Evolutionary conservation across 2,113 vertebrate genomes (phyloP).

Genomic region (Stomatorhinus ivindoensis): DNA sequence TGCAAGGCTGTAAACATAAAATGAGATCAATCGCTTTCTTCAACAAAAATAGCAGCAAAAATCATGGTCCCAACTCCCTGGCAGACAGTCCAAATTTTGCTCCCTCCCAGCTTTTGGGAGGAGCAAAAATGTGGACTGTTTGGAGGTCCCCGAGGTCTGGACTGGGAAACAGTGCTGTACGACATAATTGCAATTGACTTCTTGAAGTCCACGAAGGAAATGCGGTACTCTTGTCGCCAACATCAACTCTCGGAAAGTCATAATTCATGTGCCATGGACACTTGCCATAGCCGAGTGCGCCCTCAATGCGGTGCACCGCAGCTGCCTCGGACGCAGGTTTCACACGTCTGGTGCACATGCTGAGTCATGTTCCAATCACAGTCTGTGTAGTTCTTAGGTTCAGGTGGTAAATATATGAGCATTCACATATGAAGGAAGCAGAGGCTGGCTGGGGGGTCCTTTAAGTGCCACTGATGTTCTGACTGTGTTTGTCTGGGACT

Average conservation of each 20-base stretch:
- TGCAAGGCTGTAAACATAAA: background rate
- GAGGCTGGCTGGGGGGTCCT: background rate
- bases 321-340: slow-evolving; percentile 7
- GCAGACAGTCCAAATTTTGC: background rate
- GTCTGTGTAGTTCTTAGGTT: background rate
- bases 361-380: background rate
- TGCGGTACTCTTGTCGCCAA: background rate
- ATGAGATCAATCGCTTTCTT: background rate
- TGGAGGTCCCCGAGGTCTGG: background rate
- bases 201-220: background rate
- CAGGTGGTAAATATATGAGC: background rate
- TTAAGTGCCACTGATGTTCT: background rate
- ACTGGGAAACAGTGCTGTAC: background rate
- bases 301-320: background rate
- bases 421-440: background rate
- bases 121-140: background rate
- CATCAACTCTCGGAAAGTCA: background rate
- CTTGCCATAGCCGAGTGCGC: slow-evolving; percentile 15
- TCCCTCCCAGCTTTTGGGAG: background rate
- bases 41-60: background rate
- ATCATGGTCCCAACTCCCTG: background rate
- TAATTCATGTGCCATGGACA: background rate
- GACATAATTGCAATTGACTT: background rate
- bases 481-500: background rate
- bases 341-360: background rate